Base-by-base conservation (phyloP, 2,797 vertebrate genomes). In the Alca torda region DNA sequence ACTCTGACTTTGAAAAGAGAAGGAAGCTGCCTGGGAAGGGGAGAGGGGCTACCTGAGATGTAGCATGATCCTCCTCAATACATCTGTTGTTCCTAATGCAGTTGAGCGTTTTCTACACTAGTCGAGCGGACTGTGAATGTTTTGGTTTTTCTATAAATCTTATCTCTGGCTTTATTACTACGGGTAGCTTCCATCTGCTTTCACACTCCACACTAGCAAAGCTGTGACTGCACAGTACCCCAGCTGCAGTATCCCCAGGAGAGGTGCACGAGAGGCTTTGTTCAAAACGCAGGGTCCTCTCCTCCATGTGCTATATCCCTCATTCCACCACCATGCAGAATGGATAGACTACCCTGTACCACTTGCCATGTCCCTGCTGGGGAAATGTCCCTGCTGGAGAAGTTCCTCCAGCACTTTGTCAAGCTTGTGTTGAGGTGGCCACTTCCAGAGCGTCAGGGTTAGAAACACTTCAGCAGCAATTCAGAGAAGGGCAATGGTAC, bases 401-500 rank as follows among this genome's bases (percentile, higher is more conserved):
- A 51, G 7, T 18, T 93, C 31, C 9, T 45, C 9, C 45, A 46
- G 37, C 15, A 2, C 13, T 37, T 23, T 26, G 16, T 43, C 13
- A 21, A 16, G 13, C 18, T 74, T 18, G 5, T 30, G 4, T 23
- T 13, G 61, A 33, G 18, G 14, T 37, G 53, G 17, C 53, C 25
- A 11, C 3, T n/a, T 48, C 28, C 31, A 21, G 26, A 26, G 35
- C 0, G 31, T 10, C 19, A 23, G 61, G 41, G 37, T 50, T 64
- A 7, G 13, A 79, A 63, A 31, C 3, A 0, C 30, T 63, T 24
- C 1, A 11, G 65, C 24, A 89, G 51, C 16, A 8, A 2, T 56
- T 83, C 1, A 7, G n/a, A 3, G 13, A 39, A 67, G 35, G 35
- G 24, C 15, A 6, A 0, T 41, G 28, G 37, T 19, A 8, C 0